These are phyloP conservation scores for Columbina picui DNA, from an alignment of 2,113 vertebrate genomes.

Conservation along the genomic window DNA sequence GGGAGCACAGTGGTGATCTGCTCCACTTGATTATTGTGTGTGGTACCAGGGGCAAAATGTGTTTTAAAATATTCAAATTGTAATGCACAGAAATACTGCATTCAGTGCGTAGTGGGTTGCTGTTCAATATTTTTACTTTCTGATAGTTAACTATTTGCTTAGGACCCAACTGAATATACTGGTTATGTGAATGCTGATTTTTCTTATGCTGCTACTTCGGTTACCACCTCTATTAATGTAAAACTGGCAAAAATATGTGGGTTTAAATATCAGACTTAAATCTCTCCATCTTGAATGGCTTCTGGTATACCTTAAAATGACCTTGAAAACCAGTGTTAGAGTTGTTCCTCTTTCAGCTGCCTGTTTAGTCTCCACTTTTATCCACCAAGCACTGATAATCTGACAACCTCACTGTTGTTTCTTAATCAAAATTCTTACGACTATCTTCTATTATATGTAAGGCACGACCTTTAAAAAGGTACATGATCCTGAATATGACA, in stretches of 20 bases:
- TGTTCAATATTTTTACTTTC: not conserved
- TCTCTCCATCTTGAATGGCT: not conserved
- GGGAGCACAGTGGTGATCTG: not conserved
- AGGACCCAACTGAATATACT: not conserved
- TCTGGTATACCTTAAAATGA: not conserved
- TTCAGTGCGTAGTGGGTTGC: not conserved
- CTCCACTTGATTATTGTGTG: fast-evolving
- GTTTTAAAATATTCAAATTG: not conserved
- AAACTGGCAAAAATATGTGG: not conserved
- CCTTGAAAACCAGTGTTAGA: not conserved
- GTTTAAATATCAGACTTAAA: not conserved
- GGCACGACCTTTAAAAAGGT: not conserved
- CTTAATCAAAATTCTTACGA: not conserved
- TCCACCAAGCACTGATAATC: not conserved
- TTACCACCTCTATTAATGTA: not conserved
- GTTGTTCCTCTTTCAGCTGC: not conserved
- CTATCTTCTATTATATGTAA: not conserved
- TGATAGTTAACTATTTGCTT: not conserved
- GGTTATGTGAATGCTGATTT: not conserved
- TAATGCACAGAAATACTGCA: not conserved
- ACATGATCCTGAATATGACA: not conserved
- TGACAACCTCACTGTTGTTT: not conserved
- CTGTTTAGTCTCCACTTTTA: not conserved
- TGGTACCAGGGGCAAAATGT: not conserved
- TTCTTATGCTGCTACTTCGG: not conserved